Evolutionary conservation across 2,888 invertebrate genomes (phyloP), one percentile per base, ranked within the genome.

Genomic region (Tetropium fuscum): DNA sequence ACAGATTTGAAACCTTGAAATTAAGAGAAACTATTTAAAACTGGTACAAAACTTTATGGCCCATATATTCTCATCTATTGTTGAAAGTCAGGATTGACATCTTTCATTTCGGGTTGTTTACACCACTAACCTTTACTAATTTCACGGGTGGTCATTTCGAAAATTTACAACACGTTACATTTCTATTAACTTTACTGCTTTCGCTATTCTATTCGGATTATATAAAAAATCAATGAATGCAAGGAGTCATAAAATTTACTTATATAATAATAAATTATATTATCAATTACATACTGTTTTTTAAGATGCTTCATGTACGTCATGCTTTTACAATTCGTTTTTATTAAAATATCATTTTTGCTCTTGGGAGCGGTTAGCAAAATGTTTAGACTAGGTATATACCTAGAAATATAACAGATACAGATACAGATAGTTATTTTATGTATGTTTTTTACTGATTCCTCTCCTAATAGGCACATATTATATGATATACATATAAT

Each of bases 101-200:
- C 61, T 60, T 62, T 66, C 63, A 64, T 60, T 67, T 55, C 57
- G 63, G 68, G 66, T 60, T 73, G 70, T 73, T 72, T 71, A 73
- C 70, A 71, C 68, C 71, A 71, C 67, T 55, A 51, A 54, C 53
- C 62, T 63, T 66, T 58, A 58, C 18, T 41, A 60, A 72, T 72
- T 73, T 72, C 72, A 72, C 64, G 72, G 73, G 73, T 73, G 73
- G 72, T 68, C 73, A 72, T 58, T 55, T 55, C 59, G 11, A 27
- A 58, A 60, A 69, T 67, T 63, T 67, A 65, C 57, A 67, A 60
- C 60, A 49, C 51, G 57, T 49, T 49, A 48, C 59, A 58, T 56
- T 61, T 55, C 63, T 64, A 64, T 61, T 60, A 40, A 15, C 41
- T 63, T 60, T 63, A 63, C 56, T 38, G 55, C 58, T 22, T 22